These are phyloP conservation scores for Leucosticte australis DNA, from an alignment of 2,113 vertebrate species.

Conservation along the genomic window DNA sequence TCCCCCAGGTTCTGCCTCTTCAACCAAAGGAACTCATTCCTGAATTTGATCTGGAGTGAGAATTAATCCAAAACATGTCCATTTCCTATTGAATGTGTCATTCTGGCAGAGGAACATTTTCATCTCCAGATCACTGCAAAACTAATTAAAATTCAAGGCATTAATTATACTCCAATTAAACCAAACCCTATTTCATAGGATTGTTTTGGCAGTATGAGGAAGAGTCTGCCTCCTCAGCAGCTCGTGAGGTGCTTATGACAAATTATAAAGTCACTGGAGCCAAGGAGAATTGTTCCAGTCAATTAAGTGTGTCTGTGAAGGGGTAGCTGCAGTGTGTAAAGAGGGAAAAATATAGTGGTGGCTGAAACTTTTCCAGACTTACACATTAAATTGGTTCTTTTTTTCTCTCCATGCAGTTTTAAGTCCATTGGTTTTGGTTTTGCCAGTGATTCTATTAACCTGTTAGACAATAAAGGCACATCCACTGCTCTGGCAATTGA, in stretches of 20 bases:
- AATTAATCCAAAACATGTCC: constrained; percentile 3
- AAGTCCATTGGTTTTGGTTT: neutral
- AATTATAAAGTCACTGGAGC: constrained; percentile 34
- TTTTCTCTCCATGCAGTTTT: neutral
- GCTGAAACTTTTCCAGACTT: neutral
- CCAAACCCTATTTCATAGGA: constrained; percentile 7
- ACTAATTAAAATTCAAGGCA: constrained; percentile 48
- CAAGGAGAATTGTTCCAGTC: constrained; percentile 43
- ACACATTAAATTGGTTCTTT: neutral
- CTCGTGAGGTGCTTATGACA: neutral
- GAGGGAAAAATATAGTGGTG: neutral
- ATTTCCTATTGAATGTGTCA: neutral
- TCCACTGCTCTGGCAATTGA: neutral
- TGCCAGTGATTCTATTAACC: neutral
- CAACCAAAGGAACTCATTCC: constrained; percentile 36
- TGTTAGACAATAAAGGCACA: neutral
- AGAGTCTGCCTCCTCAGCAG: constrained; percentile 15
- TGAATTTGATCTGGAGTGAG: neutral
- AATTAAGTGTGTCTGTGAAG: neutral
- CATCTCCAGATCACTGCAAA: constrained; percentile 23
- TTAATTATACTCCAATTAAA: constrained; percentile 49
- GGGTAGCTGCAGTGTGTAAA: neutral
- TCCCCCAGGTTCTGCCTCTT: neutral
- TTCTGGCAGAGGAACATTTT: constrained; percentile 45
- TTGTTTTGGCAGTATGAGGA: constrained; percentile 5